Conservation (phyloP, 2,888 invertebrate genomes). For the Drepanosiphum platanoidis region DNA sequence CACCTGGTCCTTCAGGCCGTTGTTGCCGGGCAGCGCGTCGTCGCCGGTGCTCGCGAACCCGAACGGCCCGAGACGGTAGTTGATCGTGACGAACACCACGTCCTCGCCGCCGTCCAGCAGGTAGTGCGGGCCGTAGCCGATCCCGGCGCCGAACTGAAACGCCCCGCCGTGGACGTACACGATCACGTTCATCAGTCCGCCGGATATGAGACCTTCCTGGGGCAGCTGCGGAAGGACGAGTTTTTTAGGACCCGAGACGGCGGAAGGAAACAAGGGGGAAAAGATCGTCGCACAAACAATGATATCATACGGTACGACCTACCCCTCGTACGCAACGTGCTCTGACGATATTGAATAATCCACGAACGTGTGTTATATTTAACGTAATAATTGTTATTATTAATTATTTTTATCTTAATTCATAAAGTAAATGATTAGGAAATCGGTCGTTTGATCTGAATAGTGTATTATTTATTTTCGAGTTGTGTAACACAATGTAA, state of each 20-base stretch:
- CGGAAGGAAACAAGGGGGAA: too few relatives aligned
- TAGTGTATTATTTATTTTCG: neutral
- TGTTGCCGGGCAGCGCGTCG: slow-evolving; percentile 75
- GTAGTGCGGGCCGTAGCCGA: slow-evolving; percentile 64
- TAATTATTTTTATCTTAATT: too few relatives aligned
- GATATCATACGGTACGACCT: too few relatives aligned
- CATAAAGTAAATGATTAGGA: neutral
- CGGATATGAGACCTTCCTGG: slow-evolving; percentile 46
- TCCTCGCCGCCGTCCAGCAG: slow-evolving; percentile 65
- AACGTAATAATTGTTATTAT: too few relatives aligned
- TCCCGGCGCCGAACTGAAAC: slow-evolving; percentile 64
- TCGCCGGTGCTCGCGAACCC: slow-evolving; percentile 82
- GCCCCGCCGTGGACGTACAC: slow-evolving; percentile 66
- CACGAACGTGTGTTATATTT: too few relatives aligned
- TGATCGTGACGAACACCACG: slow-evolving; percentile 65
- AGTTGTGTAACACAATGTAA: too few relatives aligned
- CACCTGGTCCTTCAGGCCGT: slow-evolving; percentile 79
- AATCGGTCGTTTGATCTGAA: neutral
- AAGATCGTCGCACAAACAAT: too few relatives aligned
- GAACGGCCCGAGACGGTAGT: slow-evolving; percentile 66
- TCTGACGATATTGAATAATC: too few relatives aligned
- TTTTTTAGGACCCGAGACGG: too few relatives aligned
- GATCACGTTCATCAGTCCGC: slow-evolving; percentile 66
- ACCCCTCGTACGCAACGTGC: too few relatives aligned
- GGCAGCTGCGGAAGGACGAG: slow-evolving; percentile 39